Evolutionary conservation across 2,113 vertebrate genomes (phyloP), one percentile per base, ranked within the genome.

Genomic region (Oxygymnocypris stewartii): DNA sequence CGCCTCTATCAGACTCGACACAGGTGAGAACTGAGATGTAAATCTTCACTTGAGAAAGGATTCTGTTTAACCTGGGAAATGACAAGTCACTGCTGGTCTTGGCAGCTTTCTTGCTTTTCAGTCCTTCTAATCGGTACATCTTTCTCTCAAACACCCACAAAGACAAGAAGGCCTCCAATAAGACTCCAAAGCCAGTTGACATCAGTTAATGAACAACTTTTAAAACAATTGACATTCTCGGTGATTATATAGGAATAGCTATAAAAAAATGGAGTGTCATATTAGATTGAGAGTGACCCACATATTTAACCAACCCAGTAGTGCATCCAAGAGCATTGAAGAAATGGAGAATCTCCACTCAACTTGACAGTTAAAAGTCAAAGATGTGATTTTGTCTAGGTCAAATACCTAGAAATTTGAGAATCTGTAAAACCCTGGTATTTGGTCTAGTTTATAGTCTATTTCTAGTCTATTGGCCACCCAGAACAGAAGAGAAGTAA

Each of bases 51-150:
- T 10, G 31, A 69, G 35, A 35, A 61, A 12, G 28, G 67, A 65
- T 84, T 84, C 3, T 18, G 84, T 73, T 84, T 31, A 31, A 31
- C 67, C 9, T 86, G 79, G 67, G 81, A 84, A 81, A 87, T 13
- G 0, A 84, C 90, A 90, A 84, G 90, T 87, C 85, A 5, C 82
- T 40, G 79, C 88, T 37, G 40, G 90, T 87, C 42, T 75, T 49
- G 59, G 69, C 73, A 75, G n/a, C n/a, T 20, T 84, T 86, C 69
- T 25, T 74, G 2, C 35, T 80, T 67, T 10, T n/a, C 67, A 65
- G 4, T 16, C 25, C 51, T 78, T 77, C 35, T 59, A 63, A 13
- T 49, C 9, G 28, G 20, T 54, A 2, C 10, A 2, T 71, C 31
- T n/a, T 35, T 25, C 81, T 18, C 31, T 11, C 65, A 54, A 42